A percentile compares a stretch with the other conserved stretches of the same genome.
phyloP scores from a whole-genome alignment of 2,888 invertebrate species.

The Hyles lineata region DNA sequence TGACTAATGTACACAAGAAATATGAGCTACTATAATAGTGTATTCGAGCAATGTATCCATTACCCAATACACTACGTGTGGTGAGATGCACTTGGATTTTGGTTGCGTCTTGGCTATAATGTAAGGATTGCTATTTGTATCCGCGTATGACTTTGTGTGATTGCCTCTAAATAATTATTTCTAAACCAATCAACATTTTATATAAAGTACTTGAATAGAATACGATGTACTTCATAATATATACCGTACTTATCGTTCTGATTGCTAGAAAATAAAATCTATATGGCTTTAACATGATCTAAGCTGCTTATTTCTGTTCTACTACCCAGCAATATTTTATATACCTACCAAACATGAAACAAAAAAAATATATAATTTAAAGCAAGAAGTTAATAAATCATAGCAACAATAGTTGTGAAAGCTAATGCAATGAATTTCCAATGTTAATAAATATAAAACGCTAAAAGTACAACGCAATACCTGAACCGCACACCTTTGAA shows the following conservation, averaged over 20 bases:
- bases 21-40: too few species aligned
- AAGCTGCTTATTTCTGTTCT: too few species aligned
- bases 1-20: background rate
- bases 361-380: background rate
- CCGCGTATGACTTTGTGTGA: background rate
- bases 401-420: background rate
- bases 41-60: background rate
- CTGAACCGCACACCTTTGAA: slow-evolving; percentile 56
- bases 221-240: too few species aligned
- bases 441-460: slow-evolving; percentile 21
- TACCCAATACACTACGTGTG: background rate
- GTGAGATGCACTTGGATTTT: background rate
- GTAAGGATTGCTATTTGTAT: background rate
- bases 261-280: too few species aligned
- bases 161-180: background rate
- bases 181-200: background rate
- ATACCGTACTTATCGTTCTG: too few species aligned
- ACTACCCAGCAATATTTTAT: too few species aligned
- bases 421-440: background rate
- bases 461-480: slow-evolving; percentile 38
- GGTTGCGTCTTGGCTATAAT: background rate
- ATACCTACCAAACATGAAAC: background rate
- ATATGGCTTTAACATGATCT: too few species aligned
- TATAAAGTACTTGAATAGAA: background rate
- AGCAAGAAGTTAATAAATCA: background rate